These are phyloP conservation scores for Cnemophilus loriae DNA, from an alignment of 2,113 vertebrate species.

Conservation along the genomic window DNA sequence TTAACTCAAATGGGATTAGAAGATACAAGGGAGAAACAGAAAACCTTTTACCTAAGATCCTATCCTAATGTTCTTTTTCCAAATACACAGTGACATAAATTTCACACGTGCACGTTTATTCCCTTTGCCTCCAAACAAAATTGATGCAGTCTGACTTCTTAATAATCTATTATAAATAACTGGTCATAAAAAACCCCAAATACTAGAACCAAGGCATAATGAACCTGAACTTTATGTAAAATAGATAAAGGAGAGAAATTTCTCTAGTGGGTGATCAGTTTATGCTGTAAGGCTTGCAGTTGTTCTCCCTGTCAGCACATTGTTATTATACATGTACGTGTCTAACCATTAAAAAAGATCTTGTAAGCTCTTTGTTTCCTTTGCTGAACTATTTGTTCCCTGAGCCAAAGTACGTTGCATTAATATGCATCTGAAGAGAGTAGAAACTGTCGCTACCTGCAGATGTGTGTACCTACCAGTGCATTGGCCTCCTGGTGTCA, in stretches of 20 bases:
- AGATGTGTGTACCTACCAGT: background rate
- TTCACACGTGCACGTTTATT: background rate
- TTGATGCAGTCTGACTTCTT: background rate
- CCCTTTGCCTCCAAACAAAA: background rate
- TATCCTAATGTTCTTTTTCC: background rate
- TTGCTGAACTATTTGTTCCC: background rate
- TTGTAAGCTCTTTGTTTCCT: background rate
- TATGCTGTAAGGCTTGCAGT: background rate
- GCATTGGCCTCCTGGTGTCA: background rate
- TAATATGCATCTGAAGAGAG: background rate
- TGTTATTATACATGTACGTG: background rate
- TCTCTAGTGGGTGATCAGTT: background rate
- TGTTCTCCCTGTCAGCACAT: background rate
- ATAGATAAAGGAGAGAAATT: background rate
- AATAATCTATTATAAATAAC: background rate
- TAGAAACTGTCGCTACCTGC: background rate
- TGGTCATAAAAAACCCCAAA: background rate
- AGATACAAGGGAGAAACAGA: background rate
- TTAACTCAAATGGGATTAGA: background rate
- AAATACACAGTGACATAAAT: background rate
- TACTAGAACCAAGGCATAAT: background rate
- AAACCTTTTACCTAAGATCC: background rate
- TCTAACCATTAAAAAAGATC: background rate
- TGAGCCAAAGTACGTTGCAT: background rate
- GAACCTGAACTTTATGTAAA: background rate